Base-by-base conservation (phyloP, 2,888 invertebrate species). In the Bruchidius siliquastri region DNA sequence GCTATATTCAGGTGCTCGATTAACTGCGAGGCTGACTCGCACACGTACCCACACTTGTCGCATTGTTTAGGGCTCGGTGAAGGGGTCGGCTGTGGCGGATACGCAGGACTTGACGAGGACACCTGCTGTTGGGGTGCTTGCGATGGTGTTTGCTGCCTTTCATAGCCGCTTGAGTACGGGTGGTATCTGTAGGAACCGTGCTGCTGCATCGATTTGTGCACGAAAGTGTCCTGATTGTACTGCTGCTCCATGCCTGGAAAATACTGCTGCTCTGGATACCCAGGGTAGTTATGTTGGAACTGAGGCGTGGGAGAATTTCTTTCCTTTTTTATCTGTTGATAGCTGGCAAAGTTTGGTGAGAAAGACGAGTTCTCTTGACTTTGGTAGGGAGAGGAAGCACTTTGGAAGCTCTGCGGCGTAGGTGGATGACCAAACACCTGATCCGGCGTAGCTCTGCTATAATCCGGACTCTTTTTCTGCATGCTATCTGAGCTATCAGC, bases 21-120 rank as follows among this genome's bases (percentile, higher is more conserved):
- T 72, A 95, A 87, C 82, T 92, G 92, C 70, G 91, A 89, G 70
- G 92, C 92, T 68, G 93, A 92, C 83, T 94, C 93, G 83, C 92
- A 94, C 73, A 94, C 91, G 76, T 91, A 92, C 74, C 94, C 94
- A 83, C 95, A 95, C 85, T 95, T 94, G 84, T 95, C 95, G 86
- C 95, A 95, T 85, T 94, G 94, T 83, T 92, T 90, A 0, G 91
- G 91, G 75, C 92, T 92, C 0, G 92, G 90, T 20, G 93, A 92
- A 68, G 93, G 93, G 66, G 92, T 91, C 20, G 92, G 91, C 81
- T 91, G 91, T 81, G 90, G 91, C 22, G 90, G 90, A 78, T 90
- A 90, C 71, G 89, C 84, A 67, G 90, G 90, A 71, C 84, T 84
- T 21, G 85, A 80, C 74, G 84, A 84, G 78, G 83, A 83, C 72